Evolutionary conservation across 2,113 vertebrate genomes (phyloP), one percentile per base, ranked within the genome.

Genomic region (Amphilophus citrinellus): DNA sequence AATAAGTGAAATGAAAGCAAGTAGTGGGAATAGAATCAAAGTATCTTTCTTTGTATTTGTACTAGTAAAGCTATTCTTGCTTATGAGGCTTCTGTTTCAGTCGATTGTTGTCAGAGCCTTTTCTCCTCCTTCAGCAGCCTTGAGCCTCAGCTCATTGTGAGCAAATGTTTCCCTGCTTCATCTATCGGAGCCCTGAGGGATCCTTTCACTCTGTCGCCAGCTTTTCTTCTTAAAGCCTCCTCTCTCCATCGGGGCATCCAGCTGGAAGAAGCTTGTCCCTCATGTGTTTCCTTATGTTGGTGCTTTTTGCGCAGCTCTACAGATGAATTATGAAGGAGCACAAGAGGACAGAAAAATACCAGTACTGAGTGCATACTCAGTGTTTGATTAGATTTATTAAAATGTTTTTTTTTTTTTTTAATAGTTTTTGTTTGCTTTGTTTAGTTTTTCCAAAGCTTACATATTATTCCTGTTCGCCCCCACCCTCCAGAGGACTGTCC

Each of bases 101-200:
- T 27, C 44, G 80, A 83, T 63, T 61, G 60, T n/a, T 65, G 59
- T 62, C 44, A 20, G 58, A 77, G 75, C 57, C 20, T 77, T 77
- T 59, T 60, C 24, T 42, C 11, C 18, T 61, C 27, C 57, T 59
- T 17, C 39, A 18, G 39, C 39, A 50, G 22, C 53, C 66, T 59
- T 18, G 57, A 65, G 57, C 27, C 32, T 58, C 58, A 4, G 61
- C 84, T 84, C 24, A 57, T 82, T 76, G 80, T 50, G 80, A 79
- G 57, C 65, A 58, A 84, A 84, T 44, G 81, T 71, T 76, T 57
- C 59, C 47, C 4, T n/a, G 84, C 76, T 61, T 68, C 83, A 82
- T 90, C 91, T 81, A 75, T 82, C 84, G 87, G 44, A 44, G 86
- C 80, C 89, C 88, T 56, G 83, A 78, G 89, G 87, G 87, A 85